These are phyloP conservation scores for Ophthalmolycus amberensis DNA, from an alignment of 2,113 vertebrate species.

Conservation along the genomic window DNA sequence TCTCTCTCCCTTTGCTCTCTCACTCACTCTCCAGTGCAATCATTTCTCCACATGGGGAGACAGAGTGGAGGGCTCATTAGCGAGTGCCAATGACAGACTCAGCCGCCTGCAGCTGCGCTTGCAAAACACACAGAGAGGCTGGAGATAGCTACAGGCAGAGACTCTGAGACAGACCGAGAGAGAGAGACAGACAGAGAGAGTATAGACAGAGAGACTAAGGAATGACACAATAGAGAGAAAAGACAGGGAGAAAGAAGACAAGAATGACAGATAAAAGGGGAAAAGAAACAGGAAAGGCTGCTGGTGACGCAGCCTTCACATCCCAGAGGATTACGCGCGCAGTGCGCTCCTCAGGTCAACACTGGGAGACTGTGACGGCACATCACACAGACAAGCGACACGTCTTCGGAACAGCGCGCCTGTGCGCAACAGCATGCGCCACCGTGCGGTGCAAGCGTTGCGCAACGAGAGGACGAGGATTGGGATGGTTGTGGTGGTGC, in stretches of 20 bases:
- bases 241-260: background rate
- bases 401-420: conserved; percentile 5
- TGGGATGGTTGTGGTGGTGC: no score
- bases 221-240: background rate
- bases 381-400: background rate
- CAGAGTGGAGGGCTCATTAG: conserved; percentile 68
- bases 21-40: conserved; percentile 64
- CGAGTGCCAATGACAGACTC: conserved; percentile 69
- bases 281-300: background rate
- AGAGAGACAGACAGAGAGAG: background rate
- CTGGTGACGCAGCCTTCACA: background rate
- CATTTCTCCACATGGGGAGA: conserved; percentile 76
- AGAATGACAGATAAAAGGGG: background rate
- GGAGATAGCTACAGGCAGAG: background rate
- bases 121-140: conserved; percentile 29
- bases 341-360: conserved; percentile 38
- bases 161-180: background rate
- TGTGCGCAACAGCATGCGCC: conserved; percentile 42
- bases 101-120: conserved; percentile 60
- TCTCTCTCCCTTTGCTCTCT: conserved; percentile 37
- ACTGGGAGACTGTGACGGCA: background rate
- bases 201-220: background rate
- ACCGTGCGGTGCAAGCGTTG: conserved; percentile 44
- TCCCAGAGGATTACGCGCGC: background rate
- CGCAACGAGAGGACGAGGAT: background rate